Percentiles rank a stretch among this genome's conserved stretches.
Conservation (phyloP, 1,140 invertebrate species). For the Thaumatotibia leucotreta region DNA sequence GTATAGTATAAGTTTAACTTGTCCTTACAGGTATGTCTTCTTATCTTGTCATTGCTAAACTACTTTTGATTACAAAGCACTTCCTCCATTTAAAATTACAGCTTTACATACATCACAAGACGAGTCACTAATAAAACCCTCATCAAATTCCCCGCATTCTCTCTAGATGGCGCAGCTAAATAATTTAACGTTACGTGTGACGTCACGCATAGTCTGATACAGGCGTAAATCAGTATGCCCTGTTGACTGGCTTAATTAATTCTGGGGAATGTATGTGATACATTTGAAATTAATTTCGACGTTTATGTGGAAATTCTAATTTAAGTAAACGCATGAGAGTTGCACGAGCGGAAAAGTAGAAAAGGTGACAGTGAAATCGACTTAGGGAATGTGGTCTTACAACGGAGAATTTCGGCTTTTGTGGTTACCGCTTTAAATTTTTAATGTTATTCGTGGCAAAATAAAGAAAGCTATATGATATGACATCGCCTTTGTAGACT, state of each 20-base stretch:
- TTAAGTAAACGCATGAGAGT: background rate
- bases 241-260: conserved; percentile 68
- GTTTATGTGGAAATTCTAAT: background rate
- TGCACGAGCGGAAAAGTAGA: background rate
- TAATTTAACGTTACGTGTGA: conserved; percentile 65
- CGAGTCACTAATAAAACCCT: background rate
- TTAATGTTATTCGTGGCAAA: no score
- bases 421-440: background rate
- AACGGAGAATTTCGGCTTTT: background rate
- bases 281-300: conserved; percentile 6
- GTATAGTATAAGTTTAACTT: no score
- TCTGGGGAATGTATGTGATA: conserved; percentile 54
- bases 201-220: conserved; percentile 59
- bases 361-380: background rate
- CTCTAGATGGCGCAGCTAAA: conserved; percentile 40
- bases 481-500: no score
- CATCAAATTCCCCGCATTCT: conserved; percentile 8
- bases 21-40: no score
- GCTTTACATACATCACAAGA: no score
- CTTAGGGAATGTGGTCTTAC: background rate
- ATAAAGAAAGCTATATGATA: no score
- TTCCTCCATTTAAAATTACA: background rate
- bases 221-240: conserved; percentile 60
- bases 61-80: background rate
- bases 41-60: no score